Evolutionary conservation across 1,140 invertebrate genomes (phyloP).

Genomic region (Venustaconcha ellipsiformis): DNA sequence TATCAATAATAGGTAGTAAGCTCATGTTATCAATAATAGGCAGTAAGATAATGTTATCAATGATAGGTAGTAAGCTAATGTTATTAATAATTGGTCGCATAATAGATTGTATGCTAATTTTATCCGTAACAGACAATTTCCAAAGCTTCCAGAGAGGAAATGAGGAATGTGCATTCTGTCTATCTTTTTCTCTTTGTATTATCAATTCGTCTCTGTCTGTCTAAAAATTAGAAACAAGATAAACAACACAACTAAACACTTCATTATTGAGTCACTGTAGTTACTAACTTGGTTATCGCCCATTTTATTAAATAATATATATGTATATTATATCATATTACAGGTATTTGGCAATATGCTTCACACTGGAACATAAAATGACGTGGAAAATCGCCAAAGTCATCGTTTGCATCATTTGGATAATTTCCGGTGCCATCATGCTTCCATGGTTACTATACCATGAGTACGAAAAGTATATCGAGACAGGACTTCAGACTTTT

Average conservation of each 20-base stretch:
- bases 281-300: not conserved
- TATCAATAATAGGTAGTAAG: too few relatives aligned
- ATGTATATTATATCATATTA: too few relatives aligned
- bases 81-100: too few relatives aligned
- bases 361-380: constrained; percentile 91
- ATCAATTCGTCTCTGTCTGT: not conserved
- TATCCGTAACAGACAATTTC: too few relatives aligned
- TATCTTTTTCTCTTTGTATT: not conserved
- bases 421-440: constrained; percentile 84
- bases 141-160: too few relatives aligned
- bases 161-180: too few relatives aligned
- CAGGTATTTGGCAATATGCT: constrained; percentile 96
- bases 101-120: too few relatives aligned
- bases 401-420: constrained; percentile 93
- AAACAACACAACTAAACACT: not conserved
- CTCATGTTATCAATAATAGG: too few relatives aligned
- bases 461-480: constrained; percentile 65
- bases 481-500: constrained; percentile 23
- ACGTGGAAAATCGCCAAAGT: constrained; percentile 85
- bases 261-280: not conserved
- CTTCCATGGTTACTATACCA: constrained; percentile 93
- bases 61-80: too few relatives aligned
- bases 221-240: not conserved
- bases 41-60: too few relatives aligned
- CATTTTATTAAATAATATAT: constrained; percentile 12